Conservation (phyloP, 2,113 vertebrate genomes). For the Urocolius indicus region DNA sequence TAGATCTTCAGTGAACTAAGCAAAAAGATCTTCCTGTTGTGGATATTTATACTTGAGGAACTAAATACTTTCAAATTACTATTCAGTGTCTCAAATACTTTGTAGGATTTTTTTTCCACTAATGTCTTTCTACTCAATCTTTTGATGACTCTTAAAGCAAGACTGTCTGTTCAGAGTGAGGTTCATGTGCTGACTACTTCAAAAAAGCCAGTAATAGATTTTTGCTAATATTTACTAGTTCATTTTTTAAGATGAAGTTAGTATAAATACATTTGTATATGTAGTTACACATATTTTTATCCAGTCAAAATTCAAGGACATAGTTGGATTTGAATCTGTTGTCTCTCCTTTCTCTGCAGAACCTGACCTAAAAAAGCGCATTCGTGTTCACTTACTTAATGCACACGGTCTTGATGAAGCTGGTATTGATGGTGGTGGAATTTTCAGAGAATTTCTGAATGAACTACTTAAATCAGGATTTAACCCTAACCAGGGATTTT, state of each 20-base stretch:
- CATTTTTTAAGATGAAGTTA: not conserved
- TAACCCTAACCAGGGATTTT: slow-evolving; percentile 97
- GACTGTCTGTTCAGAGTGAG: not conserved
- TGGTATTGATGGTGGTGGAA: slow-evolving; percentile 96
- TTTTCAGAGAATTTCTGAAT: slow-evolving; percentile 97
- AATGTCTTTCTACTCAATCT: not conserved
- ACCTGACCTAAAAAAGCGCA: slow-evolving; percentile 93
- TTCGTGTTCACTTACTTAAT: slow-evolving; percentile 95
- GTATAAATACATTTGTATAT: not conserved
- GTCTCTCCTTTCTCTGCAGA: slow-evolving; percentile 75
- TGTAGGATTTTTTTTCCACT: not conserved
- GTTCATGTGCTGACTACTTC: not conserved
- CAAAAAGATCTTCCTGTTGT: not conserved
- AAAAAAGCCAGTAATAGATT: not conserved
- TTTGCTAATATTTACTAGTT: not conserved
- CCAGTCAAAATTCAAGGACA: not conserved
- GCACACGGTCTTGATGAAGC: slow-evolving; percentile 97
- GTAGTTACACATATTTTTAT: not conserved
- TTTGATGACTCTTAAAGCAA: not conserved
- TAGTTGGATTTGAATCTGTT: not conserved
- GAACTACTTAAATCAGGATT: slow-evolving; percentile 97
- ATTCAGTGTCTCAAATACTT: not conserved
- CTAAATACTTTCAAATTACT: not conserved
- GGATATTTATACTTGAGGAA: not conserved
- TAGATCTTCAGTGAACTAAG: not conserved